Conservation (phyloP, 2,113 vertebrate species). For the Osmerus eperlanus region DNA sequence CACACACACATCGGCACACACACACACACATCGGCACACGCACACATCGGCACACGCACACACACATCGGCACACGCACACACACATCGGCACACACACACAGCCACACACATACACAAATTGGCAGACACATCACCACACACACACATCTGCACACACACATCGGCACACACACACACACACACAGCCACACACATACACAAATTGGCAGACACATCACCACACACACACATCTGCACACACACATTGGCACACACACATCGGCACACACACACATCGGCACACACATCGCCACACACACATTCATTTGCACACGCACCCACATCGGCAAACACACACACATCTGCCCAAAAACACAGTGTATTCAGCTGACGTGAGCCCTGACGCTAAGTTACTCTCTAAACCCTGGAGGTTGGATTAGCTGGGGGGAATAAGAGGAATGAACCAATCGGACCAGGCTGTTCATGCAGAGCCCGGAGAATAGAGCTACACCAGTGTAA, state of each 20-base stretch:
- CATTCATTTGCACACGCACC: too few species aligned
- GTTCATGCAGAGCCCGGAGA: neutral
- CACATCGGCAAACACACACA: too few species aligned
- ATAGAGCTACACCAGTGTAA: constrained; percentile 3
- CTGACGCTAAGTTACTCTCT: too few species aligned
- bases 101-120: neutral
- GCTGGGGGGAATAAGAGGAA: constrained; percentile 3
- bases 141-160: constrained; percentile 7
- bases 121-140: neutral
- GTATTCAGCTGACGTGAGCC: too few species aligned
- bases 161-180: neutral
- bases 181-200: constrained; percentile 2
- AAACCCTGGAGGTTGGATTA: neutral
- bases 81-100: too few species aligned
- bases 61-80: too few species aligned
- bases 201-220: neutral
- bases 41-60: too few species aligned
- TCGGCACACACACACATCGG: neutral
- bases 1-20: too few species aligned
- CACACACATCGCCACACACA: too few species aligned
- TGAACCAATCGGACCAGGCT: neutral
- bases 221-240: constrained; percentile 1
- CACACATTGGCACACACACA: too few species aligned
- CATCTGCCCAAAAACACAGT: too few species aligned
- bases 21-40: neutral